phyloP scores from a whole-genome alignment of 2,113 vertebrate genomes.

The Salvelinus alpinus region DNA sequence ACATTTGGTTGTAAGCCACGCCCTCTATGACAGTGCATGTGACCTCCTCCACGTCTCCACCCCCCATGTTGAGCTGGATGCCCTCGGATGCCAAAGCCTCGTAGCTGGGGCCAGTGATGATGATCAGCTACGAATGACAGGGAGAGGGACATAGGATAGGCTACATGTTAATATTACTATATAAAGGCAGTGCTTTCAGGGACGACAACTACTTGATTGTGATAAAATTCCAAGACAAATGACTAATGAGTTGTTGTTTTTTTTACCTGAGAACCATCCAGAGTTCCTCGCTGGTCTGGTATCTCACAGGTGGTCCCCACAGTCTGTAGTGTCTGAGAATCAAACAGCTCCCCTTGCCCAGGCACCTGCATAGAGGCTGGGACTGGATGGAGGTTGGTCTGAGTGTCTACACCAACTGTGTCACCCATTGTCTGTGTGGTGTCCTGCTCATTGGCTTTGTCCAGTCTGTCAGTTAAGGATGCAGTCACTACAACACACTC shows the following conservation, averaged over 20 bases:
- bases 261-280: constrained; percentile 81
- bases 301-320: constrained; percentile 79
- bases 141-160: neutral
- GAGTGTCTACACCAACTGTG: constrained; percentile 9
- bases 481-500: constrained; percentile 55
- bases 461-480: constrained; percentile 47
- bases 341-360: constrained; percentile 70
- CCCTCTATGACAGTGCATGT: constrained; percentile 81
- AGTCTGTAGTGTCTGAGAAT: constrained; percentile 77
- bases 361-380: constrained; percentile 56
- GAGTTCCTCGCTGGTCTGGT: constrained; percentile 69
- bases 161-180: neutral
- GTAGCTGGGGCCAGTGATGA: constrained; percentile 85
- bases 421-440: neutral
- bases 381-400: constrained; percentile 30
- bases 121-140: constrained; percentile 75
- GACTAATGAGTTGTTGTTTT: neutral
- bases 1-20: constrained; percentile 74
- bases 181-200: neutral
- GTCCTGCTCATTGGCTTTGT: constrained; percentile 42
- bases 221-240: no score
- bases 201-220: no score
- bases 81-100: constrained; percentile 82
- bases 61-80: constrained; percentile 81
- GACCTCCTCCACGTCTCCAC: constrained; percentile 74